phyloP scores from a whole-genome alignment of 2,797 vertebrate species.

The Lateolabrax maculatus region DNA sequence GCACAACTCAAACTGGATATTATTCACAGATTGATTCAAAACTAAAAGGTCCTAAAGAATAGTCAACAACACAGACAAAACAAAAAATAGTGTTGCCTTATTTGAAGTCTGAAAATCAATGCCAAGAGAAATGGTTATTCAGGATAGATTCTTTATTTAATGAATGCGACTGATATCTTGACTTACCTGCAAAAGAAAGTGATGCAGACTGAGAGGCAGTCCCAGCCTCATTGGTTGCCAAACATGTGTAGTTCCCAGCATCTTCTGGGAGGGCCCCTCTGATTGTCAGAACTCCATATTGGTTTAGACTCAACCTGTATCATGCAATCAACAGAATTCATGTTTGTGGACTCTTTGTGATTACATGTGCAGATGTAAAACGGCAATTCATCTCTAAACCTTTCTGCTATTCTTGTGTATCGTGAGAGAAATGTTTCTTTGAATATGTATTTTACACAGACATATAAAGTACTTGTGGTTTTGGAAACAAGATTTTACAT shows the following conservation, averaged over 20 bases:
- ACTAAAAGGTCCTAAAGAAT: conserved; percentile 5
- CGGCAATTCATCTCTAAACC: conserved; percentile 33
- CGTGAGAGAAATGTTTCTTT: conserved; percentile 38
- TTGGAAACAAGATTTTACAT: conserved; percentile 9
- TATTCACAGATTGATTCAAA: conserved; percentile 30
- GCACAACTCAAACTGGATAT: neutral
- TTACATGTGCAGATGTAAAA: conserved; percentile 63
- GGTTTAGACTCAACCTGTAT: conserved; percentile 85
- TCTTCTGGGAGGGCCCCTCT: conserved; percentile 87
- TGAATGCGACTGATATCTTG: neutral
- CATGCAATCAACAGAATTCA: conserved; percentile 37
- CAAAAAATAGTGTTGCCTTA: neutral
- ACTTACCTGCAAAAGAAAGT: conserved; percentile 88
- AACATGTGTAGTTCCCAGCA: conserved; percentile 93
- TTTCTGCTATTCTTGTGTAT: conserved; percentile 36
- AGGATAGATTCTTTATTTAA: neutral
- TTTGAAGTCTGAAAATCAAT: neutral
- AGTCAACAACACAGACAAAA: neutral
- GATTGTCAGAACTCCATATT: conserved; percentile 88
- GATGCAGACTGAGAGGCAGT: conserved; percentile 82
- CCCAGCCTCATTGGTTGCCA: conserved; percentile 87
- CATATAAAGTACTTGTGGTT: conserved; percentile 38
- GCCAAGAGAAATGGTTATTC: neutral
- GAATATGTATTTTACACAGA: conserved; percentile 38
- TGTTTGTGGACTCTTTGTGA: conserved; percentile 50